Evolutionary conservation across 2,797 vertebrate genomes (phyloP).

Genomic region (Tapirus indicus): DNA sequence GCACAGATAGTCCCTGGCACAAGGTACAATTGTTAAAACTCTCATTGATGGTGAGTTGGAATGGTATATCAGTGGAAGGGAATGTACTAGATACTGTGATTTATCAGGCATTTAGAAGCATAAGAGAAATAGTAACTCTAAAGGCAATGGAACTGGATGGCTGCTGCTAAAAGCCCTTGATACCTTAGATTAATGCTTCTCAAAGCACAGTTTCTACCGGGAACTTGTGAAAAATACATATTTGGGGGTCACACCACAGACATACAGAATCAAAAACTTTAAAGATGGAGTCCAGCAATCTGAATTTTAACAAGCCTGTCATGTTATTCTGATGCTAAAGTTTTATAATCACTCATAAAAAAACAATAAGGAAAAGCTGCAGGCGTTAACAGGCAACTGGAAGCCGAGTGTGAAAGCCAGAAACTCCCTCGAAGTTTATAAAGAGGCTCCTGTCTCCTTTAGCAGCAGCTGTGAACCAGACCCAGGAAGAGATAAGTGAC

Average conservation of each 20-base stretch:
- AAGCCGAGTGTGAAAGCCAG: not conserved
- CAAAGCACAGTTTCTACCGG: not conserved
- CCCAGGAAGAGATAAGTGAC: not conserved
- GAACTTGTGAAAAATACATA: not conserved
- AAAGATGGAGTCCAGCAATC: not conserved
- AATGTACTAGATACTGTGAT: not conserved
- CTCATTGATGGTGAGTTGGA: not conserved
- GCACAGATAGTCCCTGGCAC: not conserved
- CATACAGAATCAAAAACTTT: not conserved
- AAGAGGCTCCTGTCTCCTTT: not conserved
- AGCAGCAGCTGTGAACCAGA: not conserved
- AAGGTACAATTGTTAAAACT: not conserved
- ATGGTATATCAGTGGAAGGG: not conserved
- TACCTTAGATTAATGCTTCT: not conserved
- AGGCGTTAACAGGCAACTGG: not conserved
- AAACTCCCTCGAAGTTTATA: not conserved
- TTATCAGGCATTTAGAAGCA: not conserved
- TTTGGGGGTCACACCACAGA: not conserved
- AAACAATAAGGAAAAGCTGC: not conserved
- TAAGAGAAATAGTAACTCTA: not conserved
- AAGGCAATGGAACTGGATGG: not conserved
- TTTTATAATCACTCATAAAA: not conserved
- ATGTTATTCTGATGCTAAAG: not conserved
- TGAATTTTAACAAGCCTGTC: not conserved
- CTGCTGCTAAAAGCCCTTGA: not conserved